phyloP scores from a whole-genome alignment of 2,113 vertebrate species.

The Speoplatyrhinus poulsoni region DNA sequence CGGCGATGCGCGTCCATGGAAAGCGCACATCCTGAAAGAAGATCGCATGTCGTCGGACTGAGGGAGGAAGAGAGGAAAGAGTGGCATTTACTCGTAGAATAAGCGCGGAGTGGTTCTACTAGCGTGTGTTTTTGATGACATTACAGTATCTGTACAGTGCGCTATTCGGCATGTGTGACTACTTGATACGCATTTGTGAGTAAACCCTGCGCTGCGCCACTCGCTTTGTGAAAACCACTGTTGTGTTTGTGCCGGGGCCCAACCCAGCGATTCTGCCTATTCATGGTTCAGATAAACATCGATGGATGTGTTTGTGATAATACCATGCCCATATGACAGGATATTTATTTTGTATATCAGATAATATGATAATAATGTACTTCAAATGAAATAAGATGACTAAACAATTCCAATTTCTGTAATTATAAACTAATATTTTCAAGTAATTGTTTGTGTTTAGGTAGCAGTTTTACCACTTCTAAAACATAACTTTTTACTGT shows the following conservation, averaged over 20 bases:
- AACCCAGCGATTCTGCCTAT: constrained; percentile 63
- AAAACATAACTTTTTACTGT: too few relatives aligned
- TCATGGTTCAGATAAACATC: constrained; percentile 43
- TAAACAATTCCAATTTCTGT: too few relatives aligned
- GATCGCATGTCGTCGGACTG: constrained; percentile 55
- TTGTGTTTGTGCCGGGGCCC: constrained; percentile 24
- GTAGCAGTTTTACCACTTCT: too few relatives aligned
- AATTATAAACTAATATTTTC: too few relatives aligned
- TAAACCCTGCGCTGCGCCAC: constrained; percentile 27
- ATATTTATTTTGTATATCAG: too few relatives aligned
- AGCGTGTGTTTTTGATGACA: constrained; percentile 41
- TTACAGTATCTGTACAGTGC: constrained; percentile 47
- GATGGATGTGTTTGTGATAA: background rate
- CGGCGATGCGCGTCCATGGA: constrained; percentile 23
- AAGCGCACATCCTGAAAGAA: constrained; percentile 61
- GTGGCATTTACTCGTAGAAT: constrained; percentile 7
- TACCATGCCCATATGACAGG: background rate
- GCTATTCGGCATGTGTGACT: constrained; percentile 65
- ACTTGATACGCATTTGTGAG: constrained; percentile 72
- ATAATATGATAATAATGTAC: too few relatives aligned
- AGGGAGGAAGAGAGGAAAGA: constrained; percentile 23
- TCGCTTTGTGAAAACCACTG: constrained; percentile 6
- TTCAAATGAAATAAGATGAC: too few relatives aligned
- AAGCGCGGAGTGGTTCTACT: background rate
- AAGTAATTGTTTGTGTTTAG: too few relatives aligned